Conservation (phyloP, 1,140 invertebrate species). For the Cydia amplana region DNA sequence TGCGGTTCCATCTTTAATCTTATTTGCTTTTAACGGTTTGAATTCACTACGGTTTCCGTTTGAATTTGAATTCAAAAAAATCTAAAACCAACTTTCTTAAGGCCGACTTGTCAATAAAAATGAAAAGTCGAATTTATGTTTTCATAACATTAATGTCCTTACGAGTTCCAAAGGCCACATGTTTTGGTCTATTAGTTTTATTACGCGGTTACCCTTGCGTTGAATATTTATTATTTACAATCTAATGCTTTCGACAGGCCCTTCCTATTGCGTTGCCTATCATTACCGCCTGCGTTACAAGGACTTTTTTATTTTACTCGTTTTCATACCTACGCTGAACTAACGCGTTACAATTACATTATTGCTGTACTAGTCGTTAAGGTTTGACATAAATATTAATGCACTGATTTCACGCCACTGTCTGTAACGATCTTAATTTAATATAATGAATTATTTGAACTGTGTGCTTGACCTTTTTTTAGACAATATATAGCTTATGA, state of each 20-base stretch:
- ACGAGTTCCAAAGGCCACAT: constrained; percentile 59
- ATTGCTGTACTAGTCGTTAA: constrained; percentile 8
- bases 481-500: neutral
- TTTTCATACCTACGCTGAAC: constrained; percentile 28
- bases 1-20: constrained; percentile 59
- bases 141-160: constrained; percentile 65
- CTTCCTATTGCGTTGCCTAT: constrained; percentile 40
- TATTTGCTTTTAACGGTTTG: constrained; percentile 43
- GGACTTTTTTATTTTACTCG: constrained; percentile 19
- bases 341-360: constrained; percentile 17
- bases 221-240: constrained; percentile 52
- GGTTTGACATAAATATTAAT: constrained; percentile 12
- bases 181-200: constrained; percentile 71
- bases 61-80: constrained; percentile 52
- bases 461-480: neutral
- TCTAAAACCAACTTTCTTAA: constrained; percentile 65
- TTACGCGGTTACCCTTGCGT: constrained; percentile 72
- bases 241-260: constrained; percentile 45
- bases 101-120: constrained; percentile 71
- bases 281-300: constrained; percentile 21
- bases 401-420: constrained; percentile 1
- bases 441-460: neutral
- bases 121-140: constrained; percentile 67
- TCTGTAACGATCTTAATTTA: constrained; percentile 11
- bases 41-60: constrained; percentile 66